Evolutionary conservation across 2,797 vertebrate genomes (phyloP), one percentile per base, ranked within the genome.

Genomic region (Lates japonicus): DNA sequence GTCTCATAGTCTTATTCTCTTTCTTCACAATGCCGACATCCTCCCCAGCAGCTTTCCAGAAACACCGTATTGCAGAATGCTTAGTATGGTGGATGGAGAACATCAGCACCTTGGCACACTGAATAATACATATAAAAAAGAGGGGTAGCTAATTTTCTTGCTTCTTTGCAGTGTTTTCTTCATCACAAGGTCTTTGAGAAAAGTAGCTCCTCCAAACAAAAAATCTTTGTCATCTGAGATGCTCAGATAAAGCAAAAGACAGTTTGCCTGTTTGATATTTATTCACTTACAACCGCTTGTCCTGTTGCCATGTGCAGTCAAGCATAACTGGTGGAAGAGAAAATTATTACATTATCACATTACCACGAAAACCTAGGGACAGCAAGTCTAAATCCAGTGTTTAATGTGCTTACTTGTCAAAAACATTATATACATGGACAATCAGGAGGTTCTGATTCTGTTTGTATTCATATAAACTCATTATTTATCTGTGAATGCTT

Each of bases 111-210:
- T 74, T 73, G 84, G 71, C 46, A 14, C 57, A 1, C 52, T 87
- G 78, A 90, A 90, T 92, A 87, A 90, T 84, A 73, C 69, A 88
- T 86, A 74, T 6, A n/a, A 42, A 60, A 57, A 13, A 12, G 46
- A 76, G 74, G 37, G 29, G 88, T 58, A 7, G n/a, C n/a, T 66
- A 51, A 52, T 70, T 64, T 65, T 84, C 81, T 20, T 81, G 75
- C 80, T 82, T 70, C 61, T 51, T 72, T 64, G 74, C 80, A 73
- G 19, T 70, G 73, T 76, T 84, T 88, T n/a, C n/a, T n/a, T 81
- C 58, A 81, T 63, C 74, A 66, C 81, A 83, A 81, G 70, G 79
- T 82, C 81, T 83, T 82, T 29, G 66, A 73, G 72, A 51, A 66
- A 67, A 72, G 65, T 8, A 33, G 17, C n/a, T 59, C n/a, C 12